Conservation (phyloP, 2,888 invertebrate genomes). For the Torymus aiolomorphi region DNA sequence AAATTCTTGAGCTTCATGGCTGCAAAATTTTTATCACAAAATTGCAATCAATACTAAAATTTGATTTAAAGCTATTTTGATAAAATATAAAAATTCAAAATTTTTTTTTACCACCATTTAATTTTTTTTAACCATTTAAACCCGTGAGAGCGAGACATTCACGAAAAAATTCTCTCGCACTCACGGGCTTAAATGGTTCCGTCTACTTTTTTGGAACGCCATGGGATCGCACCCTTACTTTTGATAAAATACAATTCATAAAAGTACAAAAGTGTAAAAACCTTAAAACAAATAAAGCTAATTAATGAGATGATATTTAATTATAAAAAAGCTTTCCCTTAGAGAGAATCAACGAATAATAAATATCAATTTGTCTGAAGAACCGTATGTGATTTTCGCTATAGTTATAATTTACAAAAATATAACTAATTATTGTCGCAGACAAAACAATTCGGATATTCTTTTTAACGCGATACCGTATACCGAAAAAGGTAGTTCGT, state of each 20-base stretch:
- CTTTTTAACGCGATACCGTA: constrained; percentile 56
- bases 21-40: constrained; percentile 59
- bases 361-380: constrained; percentile 6
- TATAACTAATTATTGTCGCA: no score
- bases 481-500: constrained; percentile 51
- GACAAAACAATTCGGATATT: not conserved
- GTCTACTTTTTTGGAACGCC: no score
- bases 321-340: not conserved
- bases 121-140: no score
- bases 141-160: no score
- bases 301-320: constrained; percentile 19
- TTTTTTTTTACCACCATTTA: no score
- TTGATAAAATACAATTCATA: constrained; percentile 48
- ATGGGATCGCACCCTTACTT: no score
- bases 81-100: constrained; percentile 28
- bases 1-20: constrained; percentile 64
- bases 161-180: no score
- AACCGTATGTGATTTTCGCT: no score
- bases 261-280: constrained; percentile 49
- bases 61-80: constrained; percentile 42
- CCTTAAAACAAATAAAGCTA: constrained; percentile 27
- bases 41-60: constrained; percentile 16
- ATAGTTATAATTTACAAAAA: constrained; percentile 22
- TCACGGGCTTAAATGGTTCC: no score
- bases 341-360: constrained; percentile 18